Evolutionary conservation across 2,113 vertebrate genomes (phyloP).

Genomic region (Sorex fumeus): DNA sequence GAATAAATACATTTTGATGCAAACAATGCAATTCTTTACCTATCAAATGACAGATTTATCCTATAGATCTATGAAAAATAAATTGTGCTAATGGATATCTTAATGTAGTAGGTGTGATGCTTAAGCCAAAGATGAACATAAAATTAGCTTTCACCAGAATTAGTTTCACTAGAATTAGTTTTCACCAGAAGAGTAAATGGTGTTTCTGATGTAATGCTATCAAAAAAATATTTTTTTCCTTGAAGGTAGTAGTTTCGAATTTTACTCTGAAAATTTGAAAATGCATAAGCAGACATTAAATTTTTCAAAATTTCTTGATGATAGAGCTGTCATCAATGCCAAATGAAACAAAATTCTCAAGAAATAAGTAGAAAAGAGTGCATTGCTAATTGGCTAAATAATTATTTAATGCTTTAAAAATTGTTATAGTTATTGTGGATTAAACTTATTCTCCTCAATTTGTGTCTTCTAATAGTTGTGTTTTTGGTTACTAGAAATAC

Average conservation of each 20-base stretch:
- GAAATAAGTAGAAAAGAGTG: background rate
- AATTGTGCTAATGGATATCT: background rate
- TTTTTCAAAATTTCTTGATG: conserved; percentile 38
- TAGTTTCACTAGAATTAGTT: background rate
- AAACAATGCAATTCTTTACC: background rate
- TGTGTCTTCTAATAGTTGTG: background rate
- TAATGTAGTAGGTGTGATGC: background rate
- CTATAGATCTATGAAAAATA: background rate
- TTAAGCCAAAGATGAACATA: conserved; percentile 3
- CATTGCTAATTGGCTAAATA: background rate
- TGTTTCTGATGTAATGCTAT: background rate
- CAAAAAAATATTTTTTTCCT: conserved; percentile 22
- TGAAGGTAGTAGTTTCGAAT: conserved; percentile 28
- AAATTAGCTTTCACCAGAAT: background rate
- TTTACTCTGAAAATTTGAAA: conserved; percentile 19
- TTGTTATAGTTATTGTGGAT: background rate
- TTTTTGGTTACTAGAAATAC: conserved; percentile 3
- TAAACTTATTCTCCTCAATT: background rate
- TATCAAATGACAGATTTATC: background rate
- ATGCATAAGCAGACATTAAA: background rate
- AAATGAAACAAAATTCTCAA: background rate
- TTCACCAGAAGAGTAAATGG: too few relatives aligned
- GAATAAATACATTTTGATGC: conserved; percentile 48
- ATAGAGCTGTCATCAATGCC: background rate
- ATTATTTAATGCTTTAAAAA: conserved; percentile 20